phyloP scores from a whole-genome alignment of 2,113 vertebrate genomes.

The Pteruthius melanotis region DNA sequence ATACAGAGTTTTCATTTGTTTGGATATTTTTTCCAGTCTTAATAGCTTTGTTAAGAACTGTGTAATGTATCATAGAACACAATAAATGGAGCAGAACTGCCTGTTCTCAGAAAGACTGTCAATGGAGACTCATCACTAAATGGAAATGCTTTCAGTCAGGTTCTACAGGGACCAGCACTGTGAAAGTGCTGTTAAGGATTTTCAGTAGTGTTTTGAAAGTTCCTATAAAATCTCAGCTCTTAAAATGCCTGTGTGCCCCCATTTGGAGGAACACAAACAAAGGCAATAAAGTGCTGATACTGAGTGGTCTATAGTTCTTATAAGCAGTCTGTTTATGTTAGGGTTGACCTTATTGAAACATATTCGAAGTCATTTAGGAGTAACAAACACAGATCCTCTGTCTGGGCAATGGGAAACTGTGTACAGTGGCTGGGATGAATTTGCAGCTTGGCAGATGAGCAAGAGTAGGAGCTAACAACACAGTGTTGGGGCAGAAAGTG shows the following conservation, averaged over 20 bases:
- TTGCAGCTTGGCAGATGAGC: background rate
- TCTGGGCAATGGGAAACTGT: background rate
- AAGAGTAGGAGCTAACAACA: background rate
- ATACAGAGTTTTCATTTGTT: conserved; percentile 23
- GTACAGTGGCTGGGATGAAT: background rate
- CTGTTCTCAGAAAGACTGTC: conserved; percentile 1
- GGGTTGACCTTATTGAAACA: background rate
- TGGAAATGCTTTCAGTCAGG: background rate
- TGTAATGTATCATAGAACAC: background rate
- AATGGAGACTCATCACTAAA: conserved; percentile 9
- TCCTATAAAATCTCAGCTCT: background rate
- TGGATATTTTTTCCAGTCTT: conserved; percentile 5
- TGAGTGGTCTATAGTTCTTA: background rate
- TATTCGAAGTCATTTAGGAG: background rate
- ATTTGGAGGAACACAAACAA: background rate
- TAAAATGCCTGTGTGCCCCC: background rate
- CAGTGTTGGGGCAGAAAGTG: background rate
- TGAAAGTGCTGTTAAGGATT: background rate
- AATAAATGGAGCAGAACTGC: conserved; percentile 28
- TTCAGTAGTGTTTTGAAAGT: conserved; percentile 3
- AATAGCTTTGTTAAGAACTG: conserved; percentile 27
- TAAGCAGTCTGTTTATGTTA: background rate
- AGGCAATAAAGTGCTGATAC: background rate
- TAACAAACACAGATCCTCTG: background rate
- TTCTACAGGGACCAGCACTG: background rate